Conservation (phyloP, 2,888 invertebrate species). For the Hylaea fasciaria region DNA sequence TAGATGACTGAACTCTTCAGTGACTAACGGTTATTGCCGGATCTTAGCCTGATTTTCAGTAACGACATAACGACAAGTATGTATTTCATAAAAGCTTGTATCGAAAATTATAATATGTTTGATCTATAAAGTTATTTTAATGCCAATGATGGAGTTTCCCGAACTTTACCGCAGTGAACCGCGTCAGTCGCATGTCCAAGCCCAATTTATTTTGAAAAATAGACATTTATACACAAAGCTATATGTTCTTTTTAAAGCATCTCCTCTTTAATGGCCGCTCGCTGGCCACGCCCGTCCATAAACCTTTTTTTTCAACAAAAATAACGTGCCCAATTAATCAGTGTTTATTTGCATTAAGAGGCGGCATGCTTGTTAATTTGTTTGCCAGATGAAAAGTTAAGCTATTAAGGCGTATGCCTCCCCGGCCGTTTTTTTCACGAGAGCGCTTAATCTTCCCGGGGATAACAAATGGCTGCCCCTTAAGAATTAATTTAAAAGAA, state of each 20-base stretch:
- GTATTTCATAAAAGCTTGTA: no score
- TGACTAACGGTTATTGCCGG: no score
- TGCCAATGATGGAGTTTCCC: no score
- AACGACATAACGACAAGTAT: no score
- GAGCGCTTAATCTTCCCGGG: slow-evolving; percentile 63
- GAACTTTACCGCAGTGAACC: no score
- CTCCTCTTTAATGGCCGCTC: slow-evolving; percentile 12
- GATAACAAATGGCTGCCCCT: slow-evolving; percentile 63
- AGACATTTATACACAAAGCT: background rate
- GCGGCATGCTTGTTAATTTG: slow-evolving; percentile 74
- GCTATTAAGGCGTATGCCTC: slow-evolving; percentile 74
- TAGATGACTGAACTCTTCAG: no score
- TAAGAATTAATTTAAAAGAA: slow-evolving; percentile 73
- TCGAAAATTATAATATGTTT: no score
- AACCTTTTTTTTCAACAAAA: slow-evolving; percentile 42
- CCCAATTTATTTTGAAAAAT: no score
- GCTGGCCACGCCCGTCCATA: slow-evolving; percentile 16
- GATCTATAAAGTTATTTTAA: no score
- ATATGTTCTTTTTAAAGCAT: background rate
- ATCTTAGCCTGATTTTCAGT: no score
- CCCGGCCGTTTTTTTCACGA: slow-evolving; percentile 63
- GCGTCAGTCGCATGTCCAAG: no score
- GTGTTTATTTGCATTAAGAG: slow-evolving; percentile 70
- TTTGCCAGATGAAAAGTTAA: slow-evolving; percentile 82
- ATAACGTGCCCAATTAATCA: slow-evolving; percentile 71